These are phyloP conservation scores for Aradophagus sp. DNA, from an alignment of 1,140 invertebrate species.

Conservation along the genomic window DNA sequence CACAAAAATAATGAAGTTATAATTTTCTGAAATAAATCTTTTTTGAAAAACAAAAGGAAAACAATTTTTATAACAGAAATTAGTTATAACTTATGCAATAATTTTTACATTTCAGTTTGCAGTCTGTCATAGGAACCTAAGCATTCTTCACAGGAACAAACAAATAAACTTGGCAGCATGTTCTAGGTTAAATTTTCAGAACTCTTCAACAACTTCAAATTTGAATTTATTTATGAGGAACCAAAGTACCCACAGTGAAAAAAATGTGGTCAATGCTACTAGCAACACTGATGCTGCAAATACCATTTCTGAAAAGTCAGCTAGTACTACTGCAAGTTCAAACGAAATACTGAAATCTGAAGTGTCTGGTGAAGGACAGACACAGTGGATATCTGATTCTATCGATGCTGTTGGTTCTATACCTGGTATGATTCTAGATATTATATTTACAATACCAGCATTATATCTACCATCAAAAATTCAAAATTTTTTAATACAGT, in stretches of 20 bases:
- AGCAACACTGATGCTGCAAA: not conserved
- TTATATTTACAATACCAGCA: not conserved
- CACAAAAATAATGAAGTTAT: too few relatives aligned
- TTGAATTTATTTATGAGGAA: constrained; percentile 8
- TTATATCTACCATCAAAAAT: not conserved
- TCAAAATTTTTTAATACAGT: not conserved
- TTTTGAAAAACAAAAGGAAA: too few relatives aligned
- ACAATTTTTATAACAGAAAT: too few relatives aligned
- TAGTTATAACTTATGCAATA: too few relatives aligned
- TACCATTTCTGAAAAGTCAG: not conserved
- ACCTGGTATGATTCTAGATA: constrained; percentile 12
- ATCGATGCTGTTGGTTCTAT: constrained; percentile 11
- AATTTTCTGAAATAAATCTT: too few relatives aligned
- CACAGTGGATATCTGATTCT: constrained; percentile 10
- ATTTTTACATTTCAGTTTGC: too few relatives aligned
- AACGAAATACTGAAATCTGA: not conserved
- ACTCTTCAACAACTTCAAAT: too few relatives aligned
- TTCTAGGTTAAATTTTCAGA: too few relatives aligned
- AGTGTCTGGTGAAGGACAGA: not conserved
- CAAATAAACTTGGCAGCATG: too few relatives aligned
- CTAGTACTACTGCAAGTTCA: constrained; percentile 5
- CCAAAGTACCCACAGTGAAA: constrained; percentile 30
- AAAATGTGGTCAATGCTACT: not conserved
- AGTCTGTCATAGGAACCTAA: too few relatives aligned
- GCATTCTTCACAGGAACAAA: too few relatives aligned